Evolutionary conservation across 2,113 vertebrate species (phyloP), one percentile per base, ranked within the genome.

Genomic region (Pterocles orientalis): DNA sequence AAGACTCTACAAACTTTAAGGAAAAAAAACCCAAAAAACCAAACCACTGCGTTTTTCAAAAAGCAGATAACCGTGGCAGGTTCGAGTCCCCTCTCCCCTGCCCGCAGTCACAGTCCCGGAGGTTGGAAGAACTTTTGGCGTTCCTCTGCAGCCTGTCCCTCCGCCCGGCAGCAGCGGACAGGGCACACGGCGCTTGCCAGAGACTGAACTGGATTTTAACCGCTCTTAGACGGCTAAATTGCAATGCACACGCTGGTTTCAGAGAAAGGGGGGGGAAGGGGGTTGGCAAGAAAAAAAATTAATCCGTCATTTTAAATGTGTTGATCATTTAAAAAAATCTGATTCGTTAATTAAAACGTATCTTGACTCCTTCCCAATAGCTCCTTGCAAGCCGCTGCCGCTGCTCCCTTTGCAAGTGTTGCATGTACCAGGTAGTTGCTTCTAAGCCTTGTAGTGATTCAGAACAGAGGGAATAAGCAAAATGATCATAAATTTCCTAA

Each of bases 401-500:
- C 70, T 77, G 65, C 41, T 87, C 90, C 93, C 86, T 83, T 48
- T 95, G 94, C 94, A 90, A 94, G 75, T 93, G 92, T 90, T 88
- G 86, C 90, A 83, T 69, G 90, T 94, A 88, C 83, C 95, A 95
- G 95, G 96, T 97, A 94, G 83, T 95, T 90, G 95, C 94, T 92
- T 76, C 89, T 82, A 82, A 95, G 88, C 71, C 80, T 68, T 84
- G 71, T 82, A 89, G 78, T 87, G 88, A 80, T 89, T 92, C 87
- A 92, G 90, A 96, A 97, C 88, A 92, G 92, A 94, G 96, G 88
- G 95, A 95, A 96, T 95, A 94, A 96, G 95, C 94, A 96, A 97
- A 97, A 95, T 95, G 96, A 97, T 97, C 97, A 97, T 98, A 97
- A 98, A 98, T 98, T 97, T 97, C 97, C 97, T 97, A 97, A 98